Conservation (phyloP, 2,113 vertebrate genomes). For the Hippocampus guttulatus region DNA sequence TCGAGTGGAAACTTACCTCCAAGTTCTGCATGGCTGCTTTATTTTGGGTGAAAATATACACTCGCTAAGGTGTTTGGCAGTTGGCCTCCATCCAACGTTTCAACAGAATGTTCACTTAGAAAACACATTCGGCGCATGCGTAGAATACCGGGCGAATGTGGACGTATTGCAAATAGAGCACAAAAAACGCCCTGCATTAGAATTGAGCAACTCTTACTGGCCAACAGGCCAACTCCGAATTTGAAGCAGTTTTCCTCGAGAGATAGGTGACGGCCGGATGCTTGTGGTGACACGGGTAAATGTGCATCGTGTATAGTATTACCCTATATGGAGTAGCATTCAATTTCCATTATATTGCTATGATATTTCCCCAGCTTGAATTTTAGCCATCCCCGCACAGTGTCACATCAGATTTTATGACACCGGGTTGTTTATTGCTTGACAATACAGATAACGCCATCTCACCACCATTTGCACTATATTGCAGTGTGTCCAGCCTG, state of each 20-base stretch:
- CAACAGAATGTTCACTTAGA: not conserved
- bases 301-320: not conserved
- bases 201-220: not conserved
- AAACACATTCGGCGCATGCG: not conserved
- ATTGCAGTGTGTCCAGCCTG: not conserved
- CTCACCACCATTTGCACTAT: not conserved
- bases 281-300: not conserved
- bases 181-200: not conserved
- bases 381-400: not conserved
- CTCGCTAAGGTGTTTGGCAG: not conserved
- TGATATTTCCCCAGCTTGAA: not conserved
- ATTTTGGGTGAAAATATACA: constrained; percentile 3
- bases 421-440: constrained; percentile 54
- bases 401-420: not conserved
- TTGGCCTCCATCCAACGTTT: not conserved
- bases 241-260: too few species aligned
- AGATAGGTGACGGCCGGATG: too few species aligned
- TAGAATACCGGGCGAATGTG: not conserved
- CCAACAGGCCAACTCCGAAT: too few species aligned
- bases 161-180: not conserved
- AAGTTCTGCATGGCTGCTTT: not conserved
- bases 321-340: not conserved
- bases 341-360: not conserved
- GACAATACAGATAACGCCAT: constrained; percentile 53
- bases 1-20: not conserved